Base-by-base conservation (phyloP, 1,140 invertebrate species). In the Solenopsis fugax region DNA sequence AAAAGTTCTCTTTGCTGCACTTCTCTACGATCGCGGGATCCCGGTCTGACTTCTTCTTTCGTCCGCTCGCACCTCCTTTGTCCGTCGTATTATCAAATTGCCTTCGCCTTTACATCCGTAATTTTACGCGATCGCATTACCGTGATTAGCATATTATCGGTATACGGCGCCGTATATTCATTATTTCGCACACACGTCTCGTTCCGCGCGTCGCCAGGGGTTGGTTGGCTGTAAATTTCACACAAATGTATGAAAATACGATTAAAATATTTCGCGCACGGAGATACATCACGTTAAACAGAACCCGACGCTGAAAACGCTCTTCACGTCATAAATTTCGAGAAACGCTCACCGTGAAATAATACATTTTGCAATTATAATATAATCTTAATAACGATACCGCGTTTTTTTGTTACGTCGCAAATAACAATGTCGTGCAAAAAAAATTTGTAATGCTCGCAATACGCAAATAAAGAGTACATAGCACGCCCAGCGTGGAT, bases 1-100 rank as follows among this genome's bases (percentile, higher is more conserved):
- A 88, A 88, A 77, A 71, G 73, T 64, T 81, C 64, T n/a, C 24
- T 18, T 24, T n/a, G 34, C 54, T 48, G 16, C n/a, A 50, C 48
- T 87, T 45, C 45, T 48, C 13, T 29, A 75, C 72, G 62, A 13
- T 56, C 37, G 16, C 37, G 37, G 37, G 9, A n/a, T 41, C 67
- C 29, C 37, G 50, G 24, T 52, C 10, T 2, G 34, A 45, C 50
- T 24, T 48, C 29, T 71, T 56, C 45, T 16, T 54, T 80, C 75
- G 29, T 72, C 41, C 50, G 16, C 34, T 56, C 77, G 48, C n/a
- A 12, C 21, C 34, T 37, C 45, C 24, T 37, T 50, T 34, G 16
- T 65, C 16, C 7, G 37, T n/a, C 45, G 76, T 45, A 56, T 71
- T 56, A 45, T 69, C 48, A 71, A 81, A 81, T 81, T 72, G 37